Evolutionary conservation across 2,797 vertebrate genomes (phyloP).

Genomic region (Helostoma temminkii): DNA sequence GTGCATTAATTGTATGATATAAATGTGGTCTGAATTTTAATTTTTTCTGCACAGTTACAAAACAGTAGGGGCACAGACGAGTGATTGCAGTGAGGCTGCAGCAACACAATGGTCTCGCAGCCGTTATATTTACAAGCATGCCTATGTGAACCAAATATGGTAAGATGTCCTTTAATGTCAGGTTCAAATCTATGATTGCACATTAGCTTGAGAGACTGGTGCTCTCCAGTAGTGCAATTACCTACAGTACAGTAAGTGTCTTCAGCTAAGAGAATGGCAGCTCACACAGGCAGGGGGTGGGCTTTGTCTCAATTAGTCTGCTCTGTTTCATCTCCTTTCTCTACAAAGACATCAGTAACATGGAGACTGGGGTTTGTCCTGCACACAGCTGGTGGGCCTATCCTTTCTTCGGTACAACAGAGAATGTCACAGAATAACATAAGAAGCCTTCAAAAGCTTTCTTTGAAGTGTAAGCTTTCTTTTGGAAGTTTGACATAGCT

Average conservation of each 20-base stretch:
- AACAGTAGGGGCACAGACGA: slow-evolving; percentile 26
- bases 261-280: slow-evolving; percentile 68
- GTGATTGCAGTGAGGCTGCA: slow-evolving; percentile 31
- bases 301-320: slow-evolving; percentile 78
- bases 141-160: slow-evolving; percentile 64
- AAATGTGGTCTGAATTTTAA: background rate
- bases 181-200: slow-evolving; percentile 77
- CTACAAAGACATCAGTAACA: slow-evolving; percentile 47
- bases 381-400: slow-evolving; percentile 35
- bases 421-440: slow-evolving; percentile 29
- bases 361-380: slow-evolving; percentile 41
- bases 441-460: slow-evolving; percentile 40
- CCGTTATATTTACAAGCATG: slow-evolving; percentile 34
- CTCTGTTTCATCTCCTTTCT: slow-evolving; percentile 65
- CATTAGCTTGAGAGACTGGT: slow-evolving; percentile 75
- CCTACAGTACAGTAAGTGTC: slow-evolving; percentile 65
- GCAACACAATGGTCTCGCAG: slow-evolving; percentile 24
- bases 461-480: slow-evolving; percentile 47
- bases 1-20: background rate
- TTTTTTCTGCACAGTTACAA: slow-evolving; percentile 25
- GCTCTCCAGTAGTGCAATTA: slow-evolving; percentile 77
- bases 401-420: slow-evolving; percentile 53
- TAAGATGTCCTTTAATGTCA: slow-evolving; percentile 70
- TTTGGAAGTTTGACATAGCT: slow-evolving; percentile 43
- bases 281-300: slow-evolving; percentile 65